Conservation (phyloP, 2,797 vertebrate genomes). For the Eulemur rubriventer region DNA sequence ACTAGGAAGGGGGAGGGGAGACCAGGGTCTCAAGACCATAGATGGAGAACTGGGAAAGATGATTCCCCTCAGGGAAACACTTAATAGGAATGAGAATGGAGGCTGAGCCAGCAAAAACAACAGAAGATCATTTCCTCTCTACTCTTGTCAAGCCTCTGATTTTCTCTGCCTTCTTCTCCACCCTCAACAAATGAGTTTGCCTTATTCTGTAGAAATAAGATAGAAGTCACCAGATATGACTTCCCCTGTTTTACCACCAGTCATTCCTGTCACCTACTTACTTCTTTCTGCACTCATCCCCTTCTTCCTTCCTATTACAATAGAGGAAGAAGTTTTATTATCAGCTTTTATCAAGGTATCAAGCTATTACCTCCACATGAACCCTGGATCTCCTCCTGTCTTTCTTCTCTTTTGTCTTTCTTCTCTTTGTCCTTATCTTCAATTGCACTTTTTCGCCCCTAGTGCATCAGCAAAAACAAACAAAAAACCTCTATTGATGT, state of each 20-base stretch:
- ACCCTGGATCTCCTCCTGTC: neutral
- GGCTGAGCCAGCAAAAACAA: neutral
- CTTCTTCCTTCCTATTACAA: neutral
- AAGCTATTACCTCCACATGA: neutral
- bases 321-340: neutral
- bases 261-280: neutral
- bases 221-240: neutral
- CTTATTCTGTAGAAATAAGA: neutral
- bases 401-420: neutral
- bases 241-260: neutral
- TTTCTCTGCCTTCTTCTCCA: neutral
- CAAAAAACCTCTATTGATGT: neutral
- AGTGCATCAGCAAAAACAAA: neutral
- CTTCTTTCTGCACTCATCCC: neutral
- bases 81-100: neutral
- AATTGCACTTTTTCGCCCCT: neutral
- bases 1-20: neutral
- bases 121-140: neutral
- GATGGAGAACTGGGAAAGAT: neutral
- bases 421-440: neutral
- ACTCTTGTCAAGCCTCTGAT: neutral
- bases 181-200: neutral
- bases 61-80: neutral
- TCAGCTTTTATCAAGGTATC: neutral
- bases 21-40: neutral